Base-by-base conservation (phyloP, 2,888 invertebrate genomes). In the Aphelenchoides bicaudatus region DNA sequence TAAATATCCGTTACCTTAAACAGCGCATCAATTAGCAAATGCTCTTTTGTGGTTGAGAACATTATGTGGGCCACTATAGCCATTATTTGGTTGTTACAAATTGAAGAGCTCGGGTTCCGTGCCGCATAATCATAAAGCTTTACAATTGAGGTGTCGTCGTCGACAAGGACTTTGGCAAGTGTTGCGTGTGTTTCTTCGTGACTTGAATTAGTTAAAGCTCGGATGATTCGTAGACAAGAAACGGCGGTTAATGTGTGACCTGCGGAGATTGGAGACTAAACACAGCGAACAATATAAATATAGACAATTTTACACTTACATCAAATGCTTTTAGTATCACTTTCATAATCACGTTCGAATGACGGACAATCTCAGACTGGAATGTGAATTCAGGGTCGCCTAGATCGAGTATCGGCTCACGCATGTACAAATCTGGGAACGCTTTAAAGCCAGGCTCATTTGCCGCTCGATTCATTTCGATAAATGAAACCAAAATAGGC, bases 381-480 rank as follows among this genome's bases (percentile, higher is more conserved):
- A 43, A 25, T 8, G 6, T 19, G 23, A 43, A 43, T 6, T 43
- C 43, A 25, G 43, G 43, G 39, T 51, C 34, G 25, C 16, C 16
- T 2, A 51, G 10, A n/a, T 51, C 52, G 30, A 38, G 21, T 3
- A 13, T 8, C 21, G 52, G 34, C 3, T 1, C 37, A 10, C 37
- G 31, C 37, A 38, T 51, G 25, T 51, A 51, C 2, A 34, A 21
- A 10, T 51, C 52, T 13, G 52, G 52, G 2, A 1, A 16, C 25
- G 39, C 39, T 8, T 16, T 21, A 28, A 37, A 51, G n/a, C 16
- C 52, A n/a, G 52, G 34, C 25, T 51, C 52, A 23, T 51, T 34
- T 8, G 38, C 19, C 13, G 30, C 16, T 34, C 37, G 52, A 19
- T 51, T 51, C 25, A 51, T n/a, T 16, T 51, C 52, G 21, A 51